Percentiles rank a stretch among this genome's conserved stretches.
phyloP scores from a whole-genome alignment of 2,888 invertebrate genomes.

The Pelosia muscerda region DNA sequence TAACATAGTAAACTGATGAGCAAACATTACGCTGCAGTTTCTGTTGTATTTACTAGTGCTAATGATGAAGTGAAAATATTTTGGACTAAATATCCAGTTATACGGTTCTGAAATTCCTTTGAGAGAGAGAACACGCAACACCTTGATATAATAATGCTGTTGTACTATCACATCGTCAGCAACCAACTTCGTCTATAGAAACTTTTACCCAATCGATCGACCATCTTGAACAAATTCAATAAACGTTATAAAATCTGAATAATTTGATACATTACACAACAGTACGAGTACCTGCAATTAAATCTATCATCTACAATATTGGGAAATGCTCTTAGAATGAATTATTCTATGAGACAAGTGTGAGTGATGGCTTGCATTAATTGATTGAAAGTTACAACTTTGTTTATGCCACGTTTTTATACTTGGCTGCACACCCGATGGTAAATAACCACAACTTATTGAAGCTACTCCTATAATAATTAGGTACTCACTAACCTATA shows the following conservation, averaged over 20 bases:
- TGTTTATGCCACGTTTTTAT: too few species aligned
- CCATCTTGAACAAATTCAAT: background rate
- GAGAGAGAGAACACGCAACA: too few species aligned
- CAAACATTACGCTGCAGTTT: background rate
- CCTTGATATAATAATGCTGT: background rate
- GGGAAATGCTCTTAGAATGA: conserved; percentile 22
- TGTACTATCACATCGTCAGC: background rate
- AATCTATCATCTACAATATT: conserved; percentile 28
- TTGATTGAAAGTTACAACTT: conserved; percentile 51
- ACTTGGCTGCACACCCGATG: too few species aligned
- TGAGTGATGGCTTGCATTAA: conserved; percentile 51
- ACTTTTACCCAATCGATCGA: background rate
- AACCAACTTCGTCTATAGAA: background rate
- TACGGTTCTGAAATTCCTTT: too few species aligned
- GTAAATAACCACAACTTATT: too few species aligned
- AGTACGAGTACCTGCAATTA: conserved; percentile 28
- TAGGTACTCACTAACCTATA: too few species aligned
- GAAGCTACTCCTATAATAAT: too few species aligned
- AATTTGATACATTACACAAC: conserved; percentile 24
- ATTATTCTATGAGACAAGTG: conserved; percentile 24
- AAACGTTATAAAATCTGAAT: conserved; percentile 8
- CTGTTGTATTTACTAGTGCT: too few species aligned
- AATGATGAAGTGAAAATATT: too few species aligned
- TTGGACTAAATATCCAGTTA: too few species aligned
- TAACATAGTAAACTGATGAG: background rate